phyloP scores from a whole-genome alignment of 2,888 invertebrate genomes.

The Spisula solida region DNA sequence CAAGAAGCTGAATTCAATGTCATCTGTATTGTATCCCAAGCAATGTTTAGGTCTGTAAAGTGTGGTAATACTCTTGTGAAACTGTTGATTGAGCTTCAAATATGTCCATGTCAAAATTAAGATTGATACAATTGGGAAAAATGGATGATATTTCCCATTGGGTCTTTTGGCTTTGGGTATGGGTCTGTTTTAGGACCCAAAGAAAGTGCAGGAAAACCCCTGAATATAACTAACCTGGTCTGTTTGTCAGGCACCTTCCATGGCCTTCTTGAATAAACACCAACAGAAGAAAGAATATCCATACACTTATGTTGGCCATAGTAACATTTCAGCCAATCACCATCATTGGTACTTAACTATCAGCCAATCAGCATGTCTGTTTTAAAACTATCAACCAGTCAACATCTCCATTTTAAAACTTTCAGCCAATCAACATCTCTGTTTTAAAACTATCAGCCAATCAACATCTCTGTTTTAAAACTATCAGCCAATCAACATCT shows the following conservation, averaged over 20 bases:
- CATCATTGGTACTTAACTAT: neutral
- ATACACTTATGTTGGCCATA: neutral
- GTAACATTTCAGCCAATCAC: slow-evolving; percentile 15
- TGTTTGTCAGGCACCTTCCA: slow-evolving; percentile 30
- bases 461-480: neutral
- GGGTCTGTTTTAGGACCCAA: too few species aligned
- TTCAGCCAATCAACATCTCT: neutral
- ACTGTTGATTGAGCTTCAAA: too few species aligned
- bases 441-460: neutral
- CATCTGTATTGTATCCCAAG: too few species aligned
- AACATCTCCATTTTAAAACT: neutral
- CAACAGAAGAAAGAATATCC: slow-evolving; percentile 3
- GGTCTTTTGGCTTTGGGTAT: too few species aligned
- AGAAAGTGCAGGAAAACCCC: too few species aligned
- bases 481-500: neutral
- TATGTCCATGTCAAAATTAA: too few species aligned
- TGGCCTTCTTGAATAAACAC: neutral
- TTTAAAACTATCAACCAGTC: neutral
- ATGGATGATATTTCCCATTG: too few species aligned
- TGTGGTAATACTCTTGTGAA: too few species aligned
- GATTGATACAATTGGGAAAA: too few species aligned
- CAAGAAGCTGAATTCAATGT: too few species aligned
- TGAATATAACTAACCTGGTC: slow-evolving; percentile 37
- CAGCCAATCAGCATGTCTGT: neutral
- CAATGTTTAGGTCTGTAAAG: too few species aligned